Percentiles rank a stretch among this genome's conserved stretches.
Conservation (phyloP, 1,140 invertebrate genomes). For the Lasaia peninsularis region DNA sequence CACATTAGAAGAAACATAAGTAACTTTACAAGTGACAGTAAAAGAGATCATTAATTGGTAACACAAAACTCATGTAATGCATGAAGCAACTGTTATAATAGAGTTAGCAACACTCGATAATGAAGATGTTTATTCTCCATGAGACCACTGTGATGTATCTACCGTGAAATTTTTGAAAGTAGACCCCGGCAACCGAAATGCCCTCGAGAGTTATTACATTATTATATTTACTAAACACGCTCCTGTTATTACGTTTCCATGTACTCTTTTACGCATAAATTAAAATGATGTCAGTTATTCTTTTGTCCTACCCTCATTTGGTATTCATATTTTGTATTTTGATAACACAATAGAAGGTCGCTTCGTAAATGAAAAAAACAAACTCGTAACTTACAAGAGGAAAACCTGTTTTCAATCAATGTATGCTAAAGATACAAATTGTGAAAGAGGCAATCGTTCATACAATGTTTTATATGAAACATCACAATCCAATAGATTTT, state of each 20-base stretch:
- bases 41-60: background rate
- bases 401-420: constrained; percentile 71
- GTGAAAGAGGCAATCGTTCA: constrained; percentile 72
- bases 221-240: constrained; percentile 76
- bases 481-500: constrained; percentile 40
- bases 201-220: constrained; percentile 69
- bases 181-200: constrained; percentile 44
- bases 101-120: constrained; percentile 32
- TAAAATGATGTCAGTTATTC: constrained; percentile 73
- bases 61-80: background rate
- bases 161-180: constrained; percentile 75
- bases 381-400: constrained; percentile 57
- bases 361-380: constrained; percentile 59
- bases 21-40: background rate
- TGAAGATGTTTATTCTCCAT: constrained; percentile 70
- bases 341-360: constrained; percentile 68
- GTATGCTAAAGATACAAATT: constrained; percentile 75
- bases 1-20: background rate
- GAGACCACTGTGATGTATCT: constrained; percentile 55
- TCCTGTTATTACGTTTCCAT: constrained; percentile 76
- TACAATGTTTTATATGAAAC: constrained; percentile 54
- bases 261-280: constrained; percentile 74
- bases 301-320: constrained; percentile 75
- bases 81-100: constrained; percentile 8
- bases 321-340: constrained; percentile 76